Evolutionary conservation across 1,140 invertebrate species (phyloP), one percentile per base, ranked within the genome.

Genomic region (Macrobrachium rosenbergii): DNA sequence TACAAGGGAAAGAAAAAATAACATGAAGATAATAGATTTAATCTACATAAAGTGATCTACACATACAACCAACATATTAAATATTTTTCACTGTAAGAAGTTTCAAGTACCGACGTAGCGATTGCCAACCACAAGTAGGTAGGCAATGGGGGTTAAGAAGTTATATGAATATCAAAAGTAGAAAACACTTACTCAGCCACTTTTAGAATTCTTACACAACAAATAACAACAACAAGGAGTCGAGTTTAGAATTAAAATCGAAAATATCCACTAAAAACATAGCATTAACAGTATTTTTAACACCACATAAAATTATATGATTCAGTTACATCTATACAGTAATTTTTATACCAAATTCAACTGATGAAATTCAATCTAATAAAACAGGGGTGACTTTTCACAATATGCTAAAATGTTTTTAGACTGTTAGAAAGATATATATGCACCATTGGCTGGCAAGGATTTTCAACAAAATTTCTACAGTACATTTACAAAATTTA

Each of bases 161-260:
- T 72, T 72, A 72, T 72, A 23, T 72, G 37, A 72, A 72, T 72
- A 72, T 72, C 69, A 72, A 72, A 72, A 72, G 69, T 72, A 72
- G 69, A 72, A 72, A 72, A 72, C 69, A 72, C 69, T 72, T 72
- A 72, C 69, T 72, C 69, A 72, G 69, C 69, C 69, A 72, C n/a
- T 72, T 52, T 72, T 72, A 72, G 69, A 72, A 72, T 72, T 43
- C 69, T 72, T 72, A 72, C 69, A 72, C 69, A 72, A 72, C 69
- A 72, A 72, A 72, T 72, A 72, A 72, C 69, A 72, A 72, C 69
- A 72, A 72, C 69, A 72, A 72, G 69, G 69, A 72, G 37, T 72
- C 21, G 69, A 72, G 37, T 72, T 72, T 14, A 17, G 69, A 72
- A 72, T 72, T 72, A 72, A 28, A 69, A 72, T 72, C 23, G 17